phyloP scores from a whole-genome alignment of 2,113 vertebrate genomes.

The Pollimyrus isidori region DNA sequence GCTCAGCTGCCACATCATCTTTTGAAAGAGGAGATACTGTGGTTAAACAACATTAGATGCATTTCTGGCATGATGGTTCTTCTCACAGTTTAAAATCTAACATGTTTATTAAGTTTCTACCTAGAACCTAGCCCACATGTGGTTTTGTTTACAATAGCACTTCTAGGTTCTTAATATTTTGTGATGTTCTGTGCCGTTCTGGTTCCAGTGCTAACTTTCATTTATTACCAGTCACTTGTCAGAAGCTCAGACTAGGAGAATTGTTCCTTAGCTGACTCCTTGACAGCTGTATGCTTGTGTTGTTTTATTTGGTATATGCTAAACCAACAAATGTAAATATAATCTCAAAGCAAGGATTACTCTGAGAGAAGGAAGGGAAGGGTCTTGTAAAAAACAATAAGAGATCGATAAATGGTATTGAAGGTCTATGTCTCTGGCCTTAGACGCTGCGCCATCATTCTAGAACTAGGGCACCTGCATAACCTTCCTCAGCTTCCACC shows the following conservation, averaged over 20 bases:
- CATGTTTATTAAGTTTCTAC: not conserved
- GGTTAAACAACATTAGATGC: not conserved
- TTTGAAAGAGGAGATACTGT: not conserved
- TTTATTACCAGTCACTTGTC: not conserved
- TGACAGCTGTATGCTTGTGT: not conserved
- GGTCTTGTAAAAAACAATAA: not conserved
- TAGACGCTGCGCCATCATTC: not conserved
- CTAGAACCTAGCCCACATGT: not conserved
- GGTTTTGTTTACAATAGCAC: not conserved
- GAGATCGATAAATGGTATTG: not conserved
- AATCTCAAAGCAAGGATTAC: not conserved
- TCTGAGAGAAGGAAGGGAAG: not conserved
- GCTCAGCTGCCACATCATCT: not conserved
- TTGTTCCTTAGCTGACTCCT: not conserved
- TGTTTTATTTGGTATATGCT: not conserved
- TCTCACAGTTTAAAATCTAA: not conserved
- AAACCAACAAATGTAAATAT: not conserved
- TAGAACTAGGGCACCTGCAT: not conserved
- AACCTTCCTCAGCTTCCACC: not conserved
- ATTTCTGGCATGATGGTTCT: not conserved
- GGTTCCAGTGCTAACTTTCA: not conserved
- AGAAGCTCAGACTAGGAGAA: not conserved
- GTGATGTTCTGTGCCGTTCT: not conserved
- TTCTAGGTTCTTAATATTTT: not conserved
- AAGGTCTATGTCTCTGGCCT: not conserved